Conservation (phyloP, 2,888 invertebrate species). For the Leucophora obtusa region DNA sequence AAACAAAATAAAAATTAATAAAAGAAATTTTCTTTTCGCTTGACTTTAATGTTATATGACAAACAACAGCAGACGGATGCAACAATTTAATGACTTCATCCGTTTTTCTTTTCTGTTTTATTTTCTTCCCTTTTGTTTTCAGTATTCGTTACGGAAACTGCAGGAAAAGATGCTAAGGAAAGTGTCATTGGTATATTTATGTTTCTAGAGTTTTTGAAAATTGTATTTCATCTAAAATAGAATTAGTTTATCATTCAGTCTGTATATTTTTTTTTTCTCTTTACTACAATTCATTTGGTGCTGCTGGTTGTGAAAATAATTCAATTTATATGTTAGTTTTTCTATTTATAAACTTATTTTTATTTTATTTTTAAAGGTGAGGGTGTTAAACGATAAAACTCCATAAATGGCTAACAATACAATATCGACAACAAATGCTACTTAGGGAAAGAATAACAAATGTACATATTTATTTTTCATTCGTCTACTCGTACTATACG, state of each 20-base stretch:
- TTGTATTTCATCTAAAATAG: background rate
- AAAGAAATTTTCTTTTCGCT: constrained; percentile 19
- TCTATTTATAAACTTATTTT: constrained; percentile 52
- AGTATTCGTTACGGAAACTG: constrained; percentile 16
- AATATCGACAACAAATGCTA: constrained; percentile 14
- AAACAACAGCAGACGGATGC: constrained; percentile 36
- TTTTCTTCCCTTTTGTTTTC: background rate
- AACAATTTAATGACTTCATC: constrained; percentile 54
- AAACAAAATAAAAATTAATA: constrained; percentile 10
- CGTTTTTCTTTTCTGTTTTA: constrained; percentile 22
- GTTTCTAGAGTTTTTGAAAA: background rate
- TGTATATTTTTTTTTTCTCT: background rate
- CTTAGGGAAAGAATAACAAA: constrained; percentile 17
- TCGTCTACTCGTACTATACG: background rate
- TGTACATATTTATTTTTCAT: background rate
- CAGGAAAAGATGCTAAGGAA: constrained; percentile 7
- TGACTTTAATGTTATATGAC: background rate
- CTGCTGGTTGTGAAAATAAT: constrained; percentile 52
- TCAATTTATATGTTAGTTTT: constrained; percentile 33
- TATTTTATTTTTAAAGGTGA: constrained; percentile 32
- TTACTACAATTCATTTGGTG: background rate
- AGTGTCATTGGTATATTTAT: constrained; percentile 12
- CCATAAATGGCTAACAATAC: constrained; percentile 20
- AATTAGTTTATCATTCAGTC: constrained; percentile 33
- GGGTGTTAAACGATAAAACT: constrained; percentile 41